Evolutionary conservation across 2,113 vertebrate genomes (phyloP).

Genomic region (Furnarius figulus): DNA sequence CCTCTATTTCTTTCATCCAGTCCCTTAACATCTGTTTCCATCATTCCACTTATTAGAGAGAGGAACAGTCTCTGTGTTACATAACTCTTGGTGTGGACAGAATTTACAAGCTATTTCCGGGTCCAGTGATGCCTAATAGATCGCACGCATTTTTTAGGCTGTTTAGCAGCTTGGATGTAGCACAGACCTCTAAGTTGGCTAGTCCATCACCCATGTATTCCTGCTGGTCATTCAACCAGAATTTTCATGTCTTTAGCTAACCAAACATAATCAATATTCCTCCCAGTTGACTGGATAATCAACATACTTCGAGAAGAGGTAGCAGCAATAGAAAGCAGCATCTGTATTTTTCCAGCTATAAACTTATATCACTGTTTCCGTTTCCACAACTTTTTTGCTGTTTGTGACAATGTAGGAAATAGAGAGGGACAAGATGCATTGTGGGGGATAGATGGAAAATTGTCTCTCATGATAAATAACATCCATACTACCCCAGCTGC

Average conservation of each 20-base stretch:
- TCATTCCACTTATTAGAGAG: neutral
- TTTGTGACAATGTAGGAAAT: neutral
- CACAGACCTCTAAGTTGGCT: neutral
- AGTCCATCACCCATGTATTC: neutral
- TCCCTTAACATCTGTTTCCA: constrained; percentile 4
- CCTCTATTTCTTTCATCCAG: neutral
- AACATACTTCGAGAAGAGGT: neutral
- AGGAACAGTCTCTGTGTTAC: neutral
- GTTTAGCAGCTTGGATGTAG: neutral
- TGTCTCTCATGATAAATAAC: neutral
- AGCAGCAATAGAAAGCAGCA: neutral
- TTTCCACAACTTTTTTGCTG: neutral
- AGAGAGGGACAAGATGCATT: neutral
- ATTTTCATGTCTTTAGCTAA: fast-evolving
- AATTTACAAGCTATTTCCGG: neutral
- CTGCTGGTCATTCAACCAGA: neutral
- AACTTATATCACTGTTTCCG: fast-evolving
- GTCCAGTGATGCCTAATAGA: neutral
- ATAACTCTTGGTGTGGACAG: neutral
- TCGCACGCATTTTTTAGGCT: neutral
- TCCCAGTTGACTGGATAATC: neutral
- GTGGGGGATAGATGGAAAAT: neutral
- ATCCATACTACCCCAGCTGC: neutral
- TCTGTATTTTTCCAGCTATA: neutral
- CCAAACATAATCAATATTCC: neutral